Evolutionary conservation across 2,888 invertebrate species (phyloP), one percentile per base, ranked within the genome.

Genomic region (Shargacucullia verbasci): DNA sequence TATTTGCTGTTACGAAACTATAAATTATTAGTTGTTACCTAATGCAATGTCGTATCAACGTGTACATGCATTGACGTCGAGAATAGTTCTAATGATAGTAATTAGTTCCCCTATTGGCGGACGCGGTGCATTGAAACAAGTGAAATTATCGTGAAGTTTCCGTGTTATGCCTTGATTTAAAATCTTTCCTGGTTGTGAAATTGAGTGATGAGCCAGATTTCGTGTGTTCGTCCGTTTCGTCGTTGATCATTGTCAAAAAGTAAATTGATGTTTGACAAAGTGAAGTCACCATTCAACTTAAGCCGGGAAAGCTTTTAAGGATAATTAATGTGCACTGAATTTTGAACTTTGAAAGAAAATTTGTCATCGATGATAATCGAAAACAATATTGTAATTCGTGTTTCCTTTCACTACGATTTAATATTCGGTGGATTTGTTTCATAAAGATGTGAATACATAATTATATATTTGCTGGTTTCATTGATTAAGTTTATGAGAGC

Each of bases 191-290:
- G 40, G 50, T 41, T 60, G 60, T 73, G 78, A 63, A 66, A 64
- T 73, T 65, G 64, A 73, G 70, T 80, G 79, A 81, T 73, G 63
- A 64, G 61, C 76, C 77, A 70, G 80, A 79, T 85, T 85, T 73
- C 72, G 72, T 75, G 69, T 81, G 70, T 75, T 70, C 79, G 79
- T 73, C 80, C 81, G 81, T 83, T 80, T 83, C 82, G 83, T 85
- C 89, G 81, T 91, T 87, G 91, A 92, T 91, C 91, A 90, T 89
- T 89, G 90, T 91, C 89, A 89, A 83, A 86, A 85, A 81, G 80
- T 87, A 88, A 79, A 92, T 90, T 90, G 89, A 89, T 88, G 89
- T 87, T 88, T 90, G 90, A 91, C 89, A 90, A 91, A 91, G 86
- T 89, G 91, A 87, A 85, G 88, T 89, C 89, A 88, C 81, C 85